Base-by-base conservation (phyloP, 2,797 vertebrate species). In the Lutjanus campechanus region DNA sequence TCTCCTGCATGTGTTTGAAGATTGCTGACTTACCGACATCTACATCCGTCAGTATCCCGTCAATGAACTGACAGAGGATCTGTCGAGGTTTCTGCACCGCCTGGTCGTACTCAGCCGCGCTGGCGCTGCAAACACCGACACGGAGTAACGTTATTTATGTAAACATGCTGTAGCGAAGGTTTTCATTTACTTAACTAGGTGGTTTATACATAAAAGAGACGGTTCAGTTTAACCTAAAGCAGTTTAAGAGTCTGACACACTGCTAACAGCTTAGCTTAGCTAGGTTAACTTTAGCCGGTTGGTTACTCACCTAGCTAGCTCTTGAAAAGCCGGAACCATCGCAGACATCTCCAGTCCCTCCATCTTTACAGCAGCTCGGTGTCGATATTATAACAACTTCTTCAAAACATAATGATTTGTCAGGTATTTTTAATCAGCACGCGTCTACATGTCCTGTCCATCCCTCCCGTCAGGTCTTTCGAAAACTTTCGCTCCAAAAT, bases 21-120 rank as follows among this genome's bases (percentile, higher is more conserved):
- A 46, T 2, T 29, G 2, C 1, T 7, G 16, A 92, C 97, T 96
- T 90, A 99, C 98, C 98, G 71, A 97, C 97, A 85, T 99, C 97
- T 68, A 99, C 97, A 89, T 99, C 97, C 64, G 97, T 97, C 88
- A 99, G 96, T 82, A 99, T 99, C 89, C 97, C 94, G 94, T 99
- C 98, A 92, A 99, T 97, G 80, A 99, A 99, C 92, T 99, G 98
- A 88, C 98, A 99, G 0, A 99, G 96, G 90, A 99, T 99, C 93
- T 98, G 97, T 90, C 98, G 96, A 64, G 98, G 98, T 84, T 98
- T 99, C 93, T 97, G 97, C 53, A 98, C 98, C 76, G 96, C 95
- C 15, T 87, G 88, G 63, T 96, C 96, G 90, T 99, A 99, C 49
- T 97, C 96, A 29, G 95, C 96, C n/a, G 97, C 95, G 75, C 89